Evolutionary conservation across 2,888 invertebrate genomes (phyloP).

Genomic region (Margaritifera margaritifera): DNA sequence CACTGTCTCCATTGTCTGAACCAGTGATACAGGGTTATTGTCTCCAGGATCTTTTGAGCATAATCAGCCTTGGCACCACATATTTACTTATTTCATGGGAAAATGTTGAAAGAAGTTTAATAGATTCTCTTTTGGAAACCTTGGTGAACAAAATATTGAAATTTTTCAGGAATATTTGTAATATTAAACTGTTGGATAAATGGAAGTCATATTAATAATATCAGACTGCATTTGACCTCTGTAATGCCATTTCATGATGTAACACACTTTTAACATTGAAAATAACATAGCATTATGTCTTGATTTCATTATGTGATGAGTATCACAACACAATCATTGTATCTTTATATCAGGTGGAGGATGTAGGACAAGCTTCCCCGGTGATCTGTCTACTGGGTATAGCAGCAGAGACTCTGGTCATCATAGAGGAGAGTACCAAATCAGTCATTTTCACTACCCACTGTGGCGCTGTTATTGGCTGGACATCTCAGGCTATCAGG

Average conservation of each 20-base stretch:
- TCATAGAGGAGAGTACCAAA: conserved; percentile 87
- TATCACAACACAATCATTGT: background rate
- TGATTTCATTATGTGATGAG: background rate
- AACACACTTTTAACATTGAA: background rate
- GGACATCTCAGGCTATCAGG: conserved; percentile 79
- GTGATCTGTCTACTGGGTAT: conserved; percentile 89
- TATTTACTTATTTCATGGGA: no score
- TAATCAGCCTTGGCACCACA: no score
- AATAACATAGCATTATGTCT: background rate
- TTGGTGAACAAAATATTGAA: no score
- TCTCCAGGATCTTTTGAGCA: no score
- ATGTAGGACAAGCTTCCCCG: conserved; percentile 65
- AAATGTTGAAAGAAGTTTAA: no score
- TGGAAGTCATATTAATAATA: no score
- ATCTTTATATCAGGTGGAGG: conserved; percentile 62
- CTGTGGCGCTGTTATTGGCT: conserved; percentile 85
- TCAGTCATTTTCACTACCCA: conserved; percentile 91
- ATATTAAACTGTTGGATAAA: no score
- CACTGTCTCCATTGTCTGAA: no score
- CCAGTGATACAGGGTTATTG: no score
- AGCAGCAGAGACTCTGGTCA: conserved; percentile 88
- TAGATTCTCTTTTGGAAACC: no score
- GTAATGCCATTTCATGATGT: background rate
- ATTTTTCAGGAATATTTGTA: no score
- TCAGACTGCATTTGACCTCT: no score